Base-by-base conservation (phyloP, 2,888 invertebrate species). In the Drosophila peninsularis region DNA sequence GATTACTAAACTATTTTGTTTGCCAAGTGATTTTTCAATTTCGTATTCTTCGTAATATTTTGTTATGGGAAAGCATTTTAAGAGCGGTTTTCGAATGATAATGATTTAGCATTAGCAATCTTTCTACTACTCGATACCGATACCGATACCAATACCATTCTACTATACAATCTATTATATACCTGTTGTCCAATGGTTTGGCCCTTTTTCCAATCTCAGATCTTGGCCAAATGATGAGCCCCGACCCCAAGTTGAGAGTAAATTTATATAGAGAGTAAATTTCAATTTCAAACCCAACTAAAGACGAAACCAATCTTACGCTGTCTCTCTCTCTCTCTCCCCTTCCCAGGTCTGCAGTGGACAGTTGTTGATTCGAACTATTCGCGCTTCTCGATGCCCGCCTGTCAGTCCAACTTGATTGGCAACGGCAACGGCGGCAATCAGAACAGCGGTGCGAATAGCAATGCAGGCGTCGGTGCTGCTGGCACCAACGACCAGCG, bases 281-380 rank as follows among this genome's bases (percentile, higher is more conserved):
- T 75, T 78, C 68, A 73, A 81, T 66, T 76, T 71, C 63, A 75
- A 84, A 62, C 55, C 58, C 58, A 58, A 82, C 71, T 65, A 80
- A 84, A 77, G 81, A 80, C 73, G 67, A 88, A 84, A 88, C 86
- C 75, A 84, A 82, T 86, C 88, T 90, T 90, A 88, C 90, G 89
- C 86, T 78, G 80, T 82, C 86, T 84, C 77, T 79, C 78, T 77
- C 91, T 91, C 91, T 91, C 92, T 91, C 92, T 92, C 92, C 94
- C 94, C 93, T 93, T 94, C 95, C 94, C 95, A 96, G 96, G 96
- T 94, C 95, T 96, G 93, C 96, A 96, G 94, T 96, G 96, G 96
- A 95, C 95, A 93, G 95, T 96, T 94, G 94, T 96, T 95, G 96
- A 96, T 94, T 95, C 96, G 93, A 94, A 95, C 91, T 96, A 96